These are phyloP conservation scores for Tychaedon coryphoeus DNA, from an alignment of 2,113 vertebrate genomes.

Conservation along the genomic window DNA sequence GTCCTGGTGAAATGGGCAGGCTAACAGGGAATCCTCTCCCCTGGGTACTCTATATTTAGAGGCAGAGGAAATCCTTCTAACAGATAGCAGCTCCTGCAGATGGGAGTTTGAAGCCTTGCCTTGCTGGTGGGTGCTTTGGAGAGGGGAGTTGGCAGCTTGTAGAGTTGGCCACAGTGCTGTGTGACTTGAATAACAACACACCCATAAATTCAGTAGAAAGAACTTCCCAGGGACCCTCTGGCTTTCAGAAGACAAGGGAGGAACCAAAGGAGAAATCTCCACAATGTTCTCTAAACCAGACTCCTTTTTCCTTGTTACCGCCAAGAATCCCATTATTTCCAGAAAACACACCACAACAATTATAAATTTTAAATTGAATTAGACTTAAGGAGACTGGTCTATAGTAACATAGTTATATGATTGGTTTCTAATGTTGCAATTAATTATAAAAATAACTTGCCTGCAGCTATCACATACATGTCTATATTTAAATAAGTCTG, in stretches of 20 bases:
- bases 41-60: background rate
- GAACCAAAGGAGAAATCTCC: background rate
- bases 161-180: accelerated
- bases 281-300: background rate
- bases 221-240: background rate
- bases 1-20: background rate
- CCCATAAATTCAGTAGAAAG: background rate
- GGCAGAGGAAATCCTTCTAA: background rate
- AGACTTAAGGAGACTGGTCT: background rate
- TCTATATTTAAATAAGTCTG: background rate
- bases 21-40: background rate
- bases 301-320: background rate
- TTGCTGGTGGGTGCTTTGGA: background rate
- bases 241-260: background rate
- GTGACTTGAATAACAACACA: background rate
- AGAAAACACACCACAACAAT: background rate
- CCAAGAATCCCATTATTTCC: background rate
- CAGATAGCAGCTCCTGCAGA: background rate
- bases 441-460: slow-evolving; percentile 33
- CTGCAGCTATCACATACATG: background rate
- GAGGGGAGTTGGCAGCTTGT: background rate
- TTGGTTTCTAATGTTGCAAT: slow-evolving; percentile 8
- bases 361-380: slow-evolving; percentile 3
- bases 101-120: background rate
- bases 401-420: background rate